phyloP scores from a whole-genome alignment of 2,113 vertebrate genomes.

The Neolamprologus hecqui region DNA sequence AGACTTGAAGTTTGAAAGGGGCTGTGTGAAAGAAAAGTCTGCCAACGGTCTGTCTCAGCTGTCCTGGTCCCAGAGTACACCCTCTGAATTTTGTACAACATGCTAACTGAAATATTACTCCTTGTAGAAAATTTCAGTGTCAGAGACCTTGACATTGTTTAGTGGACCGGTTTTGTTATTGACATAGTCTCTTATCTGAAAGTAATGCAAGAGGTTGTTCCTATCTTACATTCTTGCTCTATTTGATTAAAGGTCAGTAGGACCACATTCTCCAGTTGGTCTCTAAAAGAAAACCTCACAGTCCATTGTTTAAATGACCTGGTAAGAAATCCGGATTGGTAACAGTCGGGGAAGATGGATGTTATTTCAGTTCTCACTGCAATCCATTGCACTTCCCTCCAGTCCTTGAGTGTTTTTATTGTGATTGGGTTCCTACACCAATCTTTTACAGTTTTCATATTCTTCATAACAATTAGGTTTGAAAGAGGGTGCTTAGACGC shows the following conservation, averaged over 20 bases:
- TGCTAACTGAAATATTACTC: neutral
- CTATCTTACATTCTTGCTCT: neutral
- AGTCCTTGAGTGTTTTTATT: neutral
- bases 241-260: neutral
- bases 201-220: neutral
- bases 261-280: neutral
- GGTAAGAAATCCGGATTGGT: neutral
- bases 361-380: neutral
- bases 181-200: neutral
- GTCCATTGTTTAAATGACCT: neutral
- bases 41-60: neutral
- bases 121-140: neutral
- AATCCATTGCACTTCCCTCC: neutral
- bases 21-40: neutral
- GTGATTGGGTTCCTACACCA: neutral
- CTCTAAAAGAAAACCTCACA: neutral
- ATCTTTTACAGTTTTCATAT: neutral
- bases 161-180: neutral
- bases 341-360: neutral
- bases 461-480: neutral
- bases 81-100: neutral
- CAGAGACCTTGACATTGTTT: neutral
- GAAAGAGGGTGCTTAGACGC: neutral
- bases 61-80: neutral
- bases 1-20: neutral